Base-by-base conservation (phyloP, 2,113 vertebrate species). In the Eudyptes chrysolophus region DNA sequence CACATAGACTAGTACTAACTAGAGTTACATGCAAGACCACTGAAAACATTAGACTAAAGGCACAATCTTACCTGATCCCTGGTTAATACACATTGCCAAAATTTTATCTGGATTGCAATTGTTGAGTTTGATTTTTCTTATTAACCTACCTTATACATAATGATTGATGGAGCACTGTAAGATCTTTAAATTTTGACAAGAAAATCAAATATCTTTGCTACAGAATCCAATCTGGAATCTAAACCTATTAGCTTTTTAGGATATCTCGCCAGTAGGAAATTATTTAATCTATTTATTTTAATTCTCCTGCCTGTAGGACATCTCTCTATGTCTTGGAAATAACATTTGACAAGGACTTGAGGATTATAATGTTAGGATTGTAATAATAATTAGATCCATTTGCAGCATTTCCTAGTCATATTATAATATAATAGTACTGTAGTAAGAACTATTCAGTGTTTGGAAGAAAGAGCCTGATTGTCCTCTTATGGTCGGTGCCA, bases 231-330 rank as follows among this genome's bases (percentile, higher is more conserved):
- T 97, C 78, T 96, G 74, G 84, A 92, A 97, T 90, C 65, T 96
- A 97, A 98, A 91, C 80, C 74, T 98, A 97, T 98, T 98, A 98
- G 83, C 90, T 97, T 98, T 97, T 97, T 97, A 97, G 74, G 60
- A 81, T 97, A 94, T 97, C 92, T 98, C 38, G 9, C 70, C 81
- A 92, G 86, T 95, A 98, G 98, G 97, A 98, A 98, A 98, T 98
- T 97, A 98, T 87, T 98, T 98, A 98, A 98, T 97, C 96, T 97
- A 95, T 92, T 98, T 98, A 97, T 97, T 98, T 97, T 97, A 98
- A 97, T 98, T 98, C 55, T 92, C 80, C 91, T 95, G 95, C 93
- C 98, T 98, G 96, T 98, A 96, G 76, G 87, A 95, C 96, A 91
- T 98, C 97, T 98, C 90, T 97, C 94, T 96, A 71, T 77, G 95